Evolutionary conservation across 2,888 invertebrate genomes (phyloP), one percentile per base, ranked within the genome.

Genomic region (Drosophila peninsularis): DNA sequence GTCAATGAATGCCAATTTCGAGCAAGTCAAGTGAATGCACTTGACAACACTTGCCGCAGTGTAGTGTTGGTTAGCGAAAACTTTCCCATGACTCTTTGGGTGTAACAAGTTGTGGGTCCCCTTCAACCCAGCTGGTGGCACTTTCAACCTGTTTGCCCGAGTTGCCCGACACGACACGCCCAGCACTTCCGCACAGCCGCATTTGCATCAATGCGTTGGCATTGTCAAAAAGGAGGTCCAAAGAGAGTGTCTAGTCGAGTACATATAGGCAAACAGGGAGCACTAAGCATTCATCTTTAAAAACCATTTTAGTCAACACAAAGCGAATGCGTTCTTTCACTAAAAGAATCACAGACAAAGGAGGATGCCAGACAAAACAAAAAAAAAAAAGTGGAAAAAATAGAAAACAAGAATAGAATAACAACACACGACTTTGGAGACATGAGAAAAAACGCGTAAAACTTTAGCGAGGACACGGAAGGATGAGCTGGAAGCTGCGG

Each of bases 281-380:
- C 72, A 66, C 69, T 83, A 86, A 83, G 73, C 87, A 86, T 86
- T 80, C 78, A 70, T 71, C 83, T 83, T 86, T 75, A 75, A 74
- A 86, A 88, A 83, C 62, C 89, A 87, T 88, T 83, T 80, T 78
- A 70, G 55, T 54, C 75, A 64, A 78, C 87, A 83, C 88, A 88
- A 88, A 86, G 83, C 89, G 71, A 47, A 65, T 61, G 72, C 67
- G 79, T 87, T 87, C 87, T 73, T 71, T 62, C 45, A 39, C 27
- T 52, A 27, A 36, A 27, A 30, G 34, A 61, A 58, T 5, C 32
- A 19, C 53, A 34, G 14, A 52, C 37, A 36, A 27, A 54, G 57
- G 45, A 55, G 44, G 57, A 65, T 14, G 30, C 37, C 32, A 39
- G 60, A 60, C 30, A 60, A 45, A 14, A 42, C 39, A 11, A 34